Percentiles rank a stretch among this genome's conserved stretches.
Evolutionary conservation across 2,888 invertebrate species (phyloP).

Genomic region (Caenorhabditis imperialis): DNA sequence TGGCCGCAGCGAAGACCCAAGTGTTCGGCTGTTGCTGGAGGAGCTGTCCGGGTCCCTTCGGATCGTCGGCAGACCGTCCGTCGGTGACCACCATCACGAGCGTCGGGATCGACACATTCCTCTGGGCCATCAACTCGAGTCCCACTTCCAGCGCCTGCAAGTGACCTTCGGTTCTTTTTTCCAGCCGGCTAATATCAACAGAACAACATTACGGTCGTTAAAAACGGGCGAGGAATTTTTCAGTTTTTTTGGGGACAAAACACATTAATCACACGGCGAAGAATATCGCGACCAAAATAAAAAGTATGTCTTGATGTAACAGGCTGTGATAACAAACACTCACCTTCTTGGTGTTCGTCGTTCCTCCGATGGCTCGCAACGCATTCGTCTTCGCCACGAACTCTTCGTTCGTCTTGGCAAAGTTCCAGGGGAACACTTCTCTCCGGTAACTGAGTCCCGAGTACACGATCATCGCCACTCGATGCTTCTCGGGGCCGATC

Average conservation of each 20-base stretch:
- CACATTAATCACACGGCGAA: conserved; percentile 24
- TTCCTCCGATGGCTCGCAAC: conserved; percentile 74
- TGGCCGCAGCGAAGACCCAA: conserved; percentile 76
- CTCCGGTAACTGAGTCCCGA: conserved; percentile 71
- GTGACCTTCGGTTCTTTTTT: neutral
- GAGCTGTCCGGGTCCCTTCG: conserved; percentile 62
- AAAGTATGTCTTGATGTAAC: neutral
- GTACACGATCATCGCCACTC: conserved; percentile 75
- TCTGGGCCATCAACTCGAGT: conserved; percentile 67
- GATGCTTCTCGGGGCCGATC: conserved; percentile 73
- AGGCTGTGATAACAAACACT: neutral
- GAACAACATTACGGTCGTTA: conserved; percentile 3
- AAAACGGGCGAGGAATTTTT: neutral
- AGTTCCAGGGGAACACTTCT: conserved; percentile 74
- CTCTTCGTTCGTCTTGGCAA: conserved; percentile 74
- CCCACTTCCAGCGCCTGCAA: conserved; percentile 71
- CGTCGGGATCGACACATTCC: conserved; percentile 73
- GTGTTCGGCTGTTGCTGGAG: conserved; percentile 67
- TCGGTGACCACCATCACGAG: conserved; percentile 75
- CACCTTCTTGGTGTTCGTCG: conserved; percentile 72
- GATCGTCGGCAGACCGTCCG: conserved; percentile 72
- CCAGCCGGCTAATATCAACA: neutral
- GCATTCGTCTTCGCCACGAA: conserved; percentile 65
- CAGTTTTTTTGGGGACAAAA: conserved; percentile 23
- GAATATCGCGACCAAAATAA: conserved; percentile 19